A percentile compares a stretch with the other conserved stretches of the same genome.
phyloP scores from a whole-genome alignment of 64 coral and sea anemone genomes.

The Montipora cactus region DNA sequence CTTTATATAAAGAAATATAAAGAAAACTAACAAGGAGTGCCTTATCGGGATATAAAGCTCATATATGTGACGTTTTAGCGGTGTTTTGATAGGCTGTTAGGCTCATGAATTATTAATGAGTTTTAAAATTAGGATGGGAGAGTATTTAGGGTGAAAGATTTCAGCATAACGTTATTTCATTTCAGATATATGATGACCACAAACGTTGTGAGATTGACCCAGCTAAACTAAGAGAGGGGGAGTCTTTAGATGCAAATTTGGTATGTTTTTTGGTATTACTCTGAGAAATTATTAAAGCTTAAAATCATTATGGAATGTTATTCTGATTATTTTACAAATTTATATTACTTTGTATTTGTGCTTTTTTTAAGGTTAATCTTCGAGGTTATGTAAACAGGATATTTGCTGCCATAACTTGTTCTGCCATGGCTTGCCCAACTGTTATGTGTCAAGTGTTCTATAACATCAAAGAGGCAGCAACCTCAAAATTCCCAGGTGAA shows the following conservation, averaged over 20 bases:
- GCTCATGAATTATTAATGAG: too few relatives aligned
- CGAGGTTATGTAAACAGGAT: slow-evolving; percentile 86
- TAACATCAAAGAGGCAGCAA: slow-evolving; percentile 81
- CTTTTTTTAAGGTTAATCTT: slow-evolving; percentile 53
- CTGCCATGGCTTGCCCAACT: slow-evolving; percentile 81
- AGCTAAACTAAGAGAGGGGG: slow-evolving; percentile 77
- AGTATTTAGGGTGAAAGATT: too few relatives aligned
- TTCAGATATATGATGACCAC: slow-evolving; percentile 85
- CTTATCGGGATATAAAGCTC: too few relatives aligned
- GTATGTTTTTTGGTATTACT: slow-evolving; percentile 26
- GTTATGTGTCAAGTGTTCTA: slow-evolving; percentile 88
- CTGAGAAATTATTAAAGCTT: neutral
- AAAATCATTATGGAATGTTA: neutral
- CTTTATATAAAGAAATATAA: too few relatives aligned
- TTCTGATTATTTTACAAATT: neutral
- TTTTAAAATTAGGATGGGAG: too few relatives aligned
- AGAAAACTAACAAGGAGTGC: too few relatives aligned
- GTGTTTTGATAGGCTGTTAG: too few relatives aligned
- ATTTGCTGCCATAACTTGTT: slow-evolving; percentile 83
- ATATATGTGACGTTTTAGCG: too few relatives aligned
- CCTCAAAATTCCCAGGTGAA: slow-evolving; percentile 70
- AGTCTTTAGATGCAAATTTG: slow-evolving; percentile 81
- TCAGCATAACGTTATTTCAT: neutral
- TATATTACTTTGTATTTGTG: neutral
- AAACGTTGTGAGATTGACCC: slow-evolving; percentile 88